Evolutionary conservation across 2,113 vertebrate genomes (phyloP).

Genomic region (Craseonycteris thonglongyai): DNA sequence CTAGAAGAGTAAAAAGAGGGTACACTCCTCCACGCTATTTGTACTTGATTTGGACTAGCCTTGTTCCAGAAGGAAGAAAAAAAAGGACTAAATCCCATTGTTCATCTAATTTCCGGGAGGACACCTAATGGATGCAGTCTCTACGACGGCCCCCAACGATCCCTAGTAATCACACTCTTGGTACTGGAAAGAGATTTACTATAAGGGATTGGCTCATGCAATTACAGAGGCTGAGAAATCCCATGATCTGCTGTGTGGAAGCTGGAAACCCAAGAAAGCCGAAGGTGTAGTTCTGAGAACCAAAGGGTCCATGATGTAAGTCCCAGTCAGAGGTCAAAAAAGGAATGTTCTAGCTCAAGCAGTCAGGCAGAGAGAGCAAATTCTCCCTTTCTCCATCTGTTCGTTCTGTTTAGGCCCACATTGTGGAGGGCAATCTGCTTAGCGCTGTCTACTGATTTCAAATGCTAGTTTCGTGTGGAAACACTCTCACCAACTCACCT

Average conservation of each 20-base stretch:
- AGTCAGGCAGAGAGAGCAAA: not conserved
- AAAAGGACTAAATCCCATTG: not conserved
- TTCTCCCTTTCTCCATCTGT: not conserved
- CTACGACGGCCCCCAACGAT: not conserved
- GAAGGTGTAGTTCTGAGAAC: not conserved
- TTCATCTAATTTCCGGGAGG: not conserved
- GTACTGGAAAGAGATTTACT: not conserved
- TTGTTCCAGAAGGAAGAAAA: not conserved
- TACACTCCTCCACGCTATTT: not conserved
- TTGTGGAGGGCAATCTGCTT: not conserved
- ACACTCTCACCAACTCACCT: not conserved
- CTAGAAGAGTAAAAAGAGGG: not conserved
- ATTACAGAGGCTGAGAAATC: not conserved
- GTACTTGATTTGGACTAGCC: not conserved
- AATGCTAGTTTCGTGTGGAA: not conserved
- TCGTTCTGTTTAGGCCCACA: not conserved
- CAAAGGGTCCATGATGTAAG: not conserved
- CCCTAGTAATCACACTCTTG: not conserved
- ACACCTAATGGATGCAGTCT: not conserved
- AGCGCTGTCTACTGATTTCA: not conserved
- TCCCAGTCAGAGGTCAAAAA: not conserved
- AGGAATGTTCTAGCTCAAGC: too few relatives aligned
- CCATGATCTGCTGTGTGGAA: not conserved
- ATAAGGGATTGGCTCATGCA: not conserved
- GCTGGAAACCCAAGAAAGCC: not conserved